These are phyloP conservation scores for Heterodera carotae DNA, from an alignment of 1,140 invertebrate species.

Conservation along the genomic window DNA sequence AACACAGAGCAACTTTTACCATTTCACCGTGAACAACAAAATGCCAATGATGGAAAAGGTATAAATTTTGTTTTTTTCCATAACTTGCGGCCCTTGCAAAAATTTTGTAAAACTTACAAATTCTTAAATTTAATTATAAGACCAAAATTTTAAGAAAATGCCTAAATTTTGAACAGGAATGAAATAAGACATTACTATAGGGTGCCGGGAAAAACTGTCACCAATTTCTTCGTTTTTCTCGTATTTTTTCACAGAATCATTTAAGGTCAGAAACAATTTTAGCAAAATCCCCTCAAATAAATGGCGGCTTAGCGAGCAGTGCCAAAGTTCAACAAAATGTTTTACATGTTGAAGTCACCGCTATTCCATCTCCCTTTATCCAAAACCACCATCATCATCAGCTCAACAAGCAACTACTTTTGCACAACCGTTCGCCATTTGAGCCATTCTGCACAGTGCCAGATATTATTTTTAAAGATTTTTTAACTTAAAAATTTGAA, in stretches of 20 bases:
- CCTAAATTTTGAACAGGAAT: too few relatives aligned
- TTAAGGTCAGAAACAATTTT: too few relatives aligned
- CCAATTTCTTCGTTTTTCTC: too few relatives aligned
- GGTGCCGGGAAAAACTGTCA: too few relatives aligned
- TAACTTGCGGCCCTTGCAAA: too few relatives aligned
- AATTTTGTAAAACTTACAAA: too few relatives aligned
- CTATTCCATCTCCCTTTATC: neutral
- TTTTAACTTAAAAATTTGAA: neutral
- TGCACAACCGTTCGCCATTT: constrained; percentile 44
- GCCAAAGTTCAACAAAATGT: constrained; percentile 5
- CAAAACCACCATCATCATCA: neutral
- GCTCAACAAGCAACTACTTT: neutral
- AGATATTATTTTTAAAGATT: constrained; percentile 15
- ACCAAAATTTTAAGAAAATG: too few relatives aligned
- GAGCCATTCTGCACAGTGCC: constrained; percentile 58
- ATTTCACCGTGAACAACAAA: neutral
- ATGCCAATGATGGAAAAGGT: constrained; percentile 1
- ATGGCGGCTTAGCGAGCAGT: neutral
- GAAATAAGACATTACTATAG: too few relatives aligned
- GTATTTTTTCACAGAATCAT: too few relatives aligned
- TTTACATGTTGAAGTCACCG: neutral
- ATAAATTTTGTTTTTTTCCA: too few relatives aligned
- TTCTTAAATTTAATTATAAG: too few relatives aligned
- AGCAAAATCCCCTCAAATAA: neutral
- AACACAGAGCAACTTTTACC: neutral